Conservation (phyloP, 2,113 vertebrate species). For the Petromus typicus region DNA sequence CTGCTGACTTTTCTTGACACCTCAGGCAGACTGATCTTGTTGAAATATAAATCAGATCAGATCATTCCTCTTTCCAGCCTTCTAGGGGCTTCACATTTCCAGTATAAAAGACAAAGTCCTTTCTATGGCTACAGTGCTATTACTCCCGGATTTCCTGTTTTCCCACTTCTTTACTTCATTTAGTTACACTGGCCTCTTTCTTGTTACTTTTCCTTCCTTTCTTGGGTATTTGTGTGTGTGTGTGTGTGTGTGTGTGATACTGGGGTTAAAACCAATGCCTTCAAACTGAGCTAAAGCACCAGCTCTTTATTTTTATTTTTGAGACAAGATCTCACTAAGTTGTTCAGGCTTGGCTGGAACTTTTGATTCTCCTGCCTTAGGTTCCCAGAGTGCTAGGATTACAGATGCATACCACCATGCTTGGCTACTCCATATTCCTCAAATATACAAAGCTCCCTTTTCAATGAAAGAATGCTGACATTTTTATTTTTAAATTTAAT, state of each 20-base stretch:
- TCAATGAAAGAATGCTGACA: neutral
- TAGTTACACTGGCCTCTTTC: neutral
- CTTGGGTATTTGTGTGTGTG: neutral
- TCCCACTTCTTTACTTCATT: neutral
- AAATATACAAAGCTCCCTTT: neutral
- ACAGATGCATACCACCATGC: neutral
- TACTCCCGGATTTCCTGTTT: neutral
- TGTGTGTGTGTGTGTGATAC: too few species aligned
- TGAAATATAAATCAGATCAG: constrained; percentile 33
- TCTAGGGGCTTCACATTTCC: neutral
- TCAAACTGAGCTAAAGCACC: neutral
- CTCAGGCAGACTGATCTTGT: neutral
- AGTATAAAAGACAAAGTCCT: neutral
- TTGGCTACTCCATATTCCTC: neutral
- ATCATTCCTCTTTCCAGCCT: neutral
- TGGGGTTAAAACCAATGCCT: neutral
- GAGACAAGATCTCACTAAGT: neutral
- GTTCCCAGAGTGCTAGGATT: neutral
- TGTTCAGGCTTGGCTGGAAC: neutral
- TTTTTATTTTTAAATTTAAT: neutral
- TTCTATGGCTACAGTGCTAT: neutral
- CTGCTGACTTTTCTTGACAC: neutral
- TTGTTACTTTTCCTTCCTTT: neutral
- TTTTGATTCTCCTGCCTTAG: neutral
- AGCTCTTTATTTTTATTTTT: neutral